phyloP scores from a whole-genome alignment of 1,140 invertebrate genomes.

The Brachionus asplanchnoidis region DNA sequence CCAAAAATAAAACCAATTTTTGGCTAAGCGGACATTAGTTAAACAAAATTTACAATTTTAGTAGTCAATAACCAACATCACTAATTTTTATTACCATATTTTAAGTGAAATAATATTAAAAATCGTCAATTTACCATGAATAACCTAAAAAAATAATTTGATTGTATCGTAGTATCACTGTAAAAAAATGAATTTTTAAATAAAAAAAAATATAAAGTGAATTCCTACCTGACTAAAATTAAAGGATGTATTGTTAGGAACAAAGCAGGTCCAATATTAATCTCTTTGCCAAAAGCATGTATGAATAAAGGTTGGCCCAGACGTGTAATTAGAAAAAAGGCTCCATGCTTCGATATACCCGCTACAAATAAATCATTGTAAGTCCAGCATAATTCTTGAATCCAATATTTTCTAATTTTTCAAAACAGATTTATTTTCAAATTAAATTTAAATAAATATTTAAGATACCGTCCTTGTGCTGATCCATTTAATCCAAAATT shows the following conservation, averaged over 20 bases:
- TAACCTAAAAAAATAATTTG: no score
- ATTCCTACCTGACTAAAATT: slow-evolving; percentile 48
- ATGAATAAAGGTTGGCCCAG: slow-evolving; percentile 52
- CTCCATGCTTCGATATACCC: slow-evolving; percentile 52
- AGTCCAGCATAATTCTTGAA: slow-evolving; percentile 53
- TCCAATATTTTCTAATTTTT: slow-evolving; percentile 50
- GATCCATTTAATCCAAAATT: slow-evolving; percentile 48
- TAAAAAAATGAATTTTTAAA: no score
- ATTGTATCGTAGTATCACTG: no score
- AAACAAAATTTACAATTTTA: no score
- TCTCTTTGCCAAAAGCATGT: slow-evolving; percentile 48
- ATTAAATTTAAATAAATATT: not conserved
- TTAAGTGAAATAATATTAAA: no score
- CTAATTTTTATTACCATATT: no score
- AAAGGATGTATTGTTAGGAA: slow-evolving; percentile 54
- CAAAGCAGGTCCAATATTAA: slow-evolving; percentile 51
- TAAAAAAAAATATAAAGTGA: not conserved
- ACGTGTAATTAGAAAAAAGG: slow-evolving; percentile 49
- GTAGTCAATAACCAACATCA: no score
- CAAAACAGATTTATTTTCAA: not conserved
- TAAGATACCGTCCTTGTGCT: slow-evolving; percentile 26
- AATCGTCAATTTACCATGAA: no score
- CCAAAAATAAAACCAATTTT: no score
- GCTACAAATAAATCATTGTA: slow-evolving; percentile 52
- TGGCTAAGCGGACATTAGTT: no score